phyloP scores from a whole-genome alignment of 2,113 vertebrate genomes.

The Neodon shergylaensis region DNA sequence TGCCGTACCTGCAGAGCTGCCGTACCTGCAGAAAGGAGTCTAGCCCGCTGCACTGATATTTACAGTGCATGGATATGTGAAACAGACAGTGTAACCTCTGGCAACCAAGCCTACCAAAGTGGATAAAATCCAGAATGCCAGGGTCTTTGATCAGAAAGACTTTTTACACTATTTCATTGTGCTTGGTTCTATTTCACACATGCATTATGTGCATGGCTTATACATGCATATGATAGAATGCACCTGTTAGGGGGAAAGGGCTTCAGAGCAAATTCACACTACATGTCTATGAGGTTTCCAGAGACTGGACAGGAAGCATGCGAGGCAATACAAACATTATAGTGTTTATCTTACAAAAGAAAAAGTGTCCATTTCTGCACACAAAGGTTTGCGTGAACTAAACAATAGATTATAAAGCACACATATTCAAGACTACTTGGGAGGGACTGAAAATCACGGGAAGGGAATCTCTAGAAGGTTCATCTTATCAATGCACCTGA shows the following conservation, averaged over 20 bases:
- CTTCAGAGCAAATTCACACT: neutral
- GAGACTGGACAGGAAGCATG: neutral
- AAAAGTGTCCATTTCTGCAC: neutral
- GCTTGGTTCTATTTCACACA: too few relatives aligned
- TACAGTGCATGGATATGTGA: neutral
- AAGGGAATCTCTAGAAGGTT: neutral
- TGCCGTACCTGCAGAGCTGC: neutral
- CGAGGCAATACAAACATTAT: neutral
- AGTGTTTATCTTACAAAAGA: neutral
- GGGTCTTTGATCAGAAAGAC: neutral
- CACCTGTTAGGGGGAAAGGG: neutral
- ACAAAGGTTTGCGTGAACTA: neutral
- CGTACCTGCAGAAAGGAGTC: neutral
- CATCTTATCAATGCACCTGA: neutral
- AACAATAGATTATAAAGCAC: neutral
- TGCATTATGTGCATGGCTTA: too few relatives aligned
- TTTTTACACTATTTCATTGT: neutral
- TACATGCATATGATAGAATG: too few relatives aligned
- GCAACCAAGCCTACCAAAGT: neutral
- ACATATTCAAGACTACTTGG: neutral
- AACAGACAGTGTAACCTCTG: neutral
- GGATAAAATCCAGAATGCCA: neutral
- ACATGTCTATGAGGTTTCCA: neutral
- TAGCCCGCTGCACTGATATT: neutral
- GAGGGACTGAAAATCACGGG: neutral